These are phyloP conservation scores for Tor tambroides DNA, from an alignment of 2,113 vertebrate species.

Conservation along the genomic window DNA sequence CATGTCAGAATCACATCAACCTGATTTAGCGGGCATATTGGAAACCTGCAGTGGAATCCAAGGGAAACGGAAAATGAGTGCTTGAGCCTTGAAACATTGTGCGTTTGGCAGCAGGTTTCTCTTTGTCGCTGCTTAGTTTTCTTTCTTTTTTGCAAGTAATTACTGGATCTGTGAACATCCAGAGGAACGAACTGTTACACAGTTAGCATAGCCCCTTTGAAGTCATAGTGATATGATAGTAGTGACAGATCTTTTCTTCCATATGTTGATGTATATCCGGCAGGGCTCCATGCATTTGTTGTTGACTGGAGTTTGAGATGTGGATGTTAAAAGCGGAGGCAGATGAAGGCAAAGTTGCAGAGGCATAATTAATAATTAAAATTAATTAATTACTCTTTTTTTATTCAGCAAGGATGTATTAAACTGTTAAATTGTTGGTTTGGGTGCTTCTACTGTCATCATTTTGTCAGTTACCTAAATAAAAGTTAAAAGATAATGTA, in stretches of 20 bases:
- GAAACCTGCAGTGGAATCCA: conserved; percentile 57
- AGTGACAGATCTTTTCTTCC: background rate
- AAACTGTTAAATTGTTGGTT: no score
- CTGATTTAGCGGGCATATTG: conserved; percentile 62
- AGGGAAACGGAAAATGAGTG: conserved; percentile 30
- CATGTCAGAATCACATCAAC: conserved; percentile 63
- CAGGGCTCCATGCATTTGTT: background rate
- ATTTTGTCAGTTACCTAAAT: no score
- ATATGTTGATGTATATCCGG: background rate
- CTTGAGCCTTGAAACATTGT: conserved; percentile 21
- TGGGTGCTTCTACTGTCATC: no score
- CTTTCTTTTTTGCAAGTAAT: background rate
- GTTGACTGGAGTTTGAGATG: background rate
- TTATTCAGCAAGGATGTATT: no score
- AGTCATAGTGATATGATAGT: background rate
- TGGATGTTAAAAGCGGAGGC: background rate
- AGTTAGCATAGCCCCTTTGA: background rate
- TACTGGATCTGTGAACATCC: background rate
- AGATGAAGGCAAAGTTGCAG: background rate
- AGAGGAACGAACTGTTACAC: background rate
- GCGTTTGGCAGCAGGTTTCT: conserved; percentile 9
- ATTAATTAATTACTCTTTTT: no score
- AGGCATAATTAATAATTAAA: background rate
- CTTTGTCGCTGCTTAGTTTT: conserved; percentile 9
- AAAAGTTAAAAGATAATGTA: no score